A percentile compares a stretch with the other conserved stretches of the same genome.
Evolutionary conservation across 2,113 vertebrate genomes (phyloP).

Genomic region (Sprattus sprattus): DNA sequence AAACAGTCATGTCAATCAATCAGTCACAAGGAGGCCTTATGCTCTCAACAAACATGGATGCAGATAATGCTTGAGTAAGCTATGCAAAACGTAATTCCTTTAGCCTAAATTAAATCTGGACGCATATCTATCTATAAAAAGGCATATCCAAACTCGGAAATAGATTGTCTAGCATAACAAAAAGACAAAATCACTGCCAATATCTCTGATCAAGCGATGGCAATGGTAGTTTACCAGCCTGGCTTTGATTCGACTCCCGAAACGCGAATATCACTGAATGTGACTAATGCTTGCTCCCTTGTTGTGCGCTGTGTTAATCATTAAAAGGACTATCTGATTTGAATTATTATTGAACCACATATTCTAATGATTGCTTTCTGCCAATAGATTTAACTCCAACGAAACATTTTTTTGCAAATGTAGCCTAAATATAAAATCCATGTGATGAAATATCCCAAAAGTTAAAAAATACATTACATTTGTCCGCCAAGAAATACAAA

Average conservation of each 20-base stretch:
- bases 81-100: not conserved
- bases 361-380: not conserved
- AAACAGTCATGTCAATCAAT: constrained; percentile 73
- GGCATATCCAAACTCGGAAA: too few species aligned
- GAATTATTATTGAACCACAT: constrained; percentile 10
- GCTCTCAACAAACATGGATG: constrained; percentile 22
- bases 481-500: too few species aligned
- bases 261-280: not conserved
- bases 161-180: not conserved
- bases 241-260: not conserved
- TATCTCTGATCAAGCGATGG: not conserved
- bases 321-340: not conserved
- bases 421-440: not conserved
- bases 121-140: not conserved
- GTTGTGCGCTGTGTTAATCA: not conserved
- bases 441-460: too few species aligned
- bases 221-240: not conserved
- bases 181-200: not conserved
- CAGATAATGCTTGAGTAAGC: not conserved
- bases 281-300: not conserved
- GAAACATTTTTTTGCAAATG: not conserved
- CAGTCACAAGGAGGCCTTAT: constrained; percentile 54
- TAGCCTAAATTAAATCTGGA: not conserved
- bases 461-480: too few species aligned
- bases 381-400: not conserved